Base-by-base conservation (phyloP, 2,797 vertebrate species). In the Crocodylus rhombifer region DNA sequence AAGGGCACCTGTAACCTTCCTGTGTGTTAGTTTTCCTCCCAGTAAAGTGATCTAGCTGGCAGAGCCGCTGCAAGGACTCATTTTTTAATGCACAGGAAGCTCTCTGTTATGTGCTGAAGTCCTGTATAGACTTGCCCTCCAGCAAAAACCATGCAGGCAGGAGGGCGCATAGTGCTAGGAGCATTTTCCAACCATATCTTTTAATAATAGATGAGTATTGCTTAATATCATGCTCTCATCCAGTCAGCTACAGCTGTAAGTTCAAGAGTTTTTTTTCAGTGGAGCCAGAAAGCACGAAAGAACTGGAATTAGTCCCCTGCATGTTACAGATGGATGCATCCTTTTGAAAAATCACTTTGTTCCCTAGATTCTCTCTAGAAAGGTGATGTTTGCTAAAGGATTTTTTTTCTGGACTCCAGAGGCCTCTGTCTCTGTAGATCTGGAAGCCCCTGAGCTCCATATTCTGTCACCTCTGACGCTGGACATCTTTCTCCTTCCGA, bases 11-110 rank as follows among this genome's bases (percentile, higher is more conserved):
- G 2, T 14, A 25, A 8, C 36, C 10, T 63, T 1, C 0, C 2
- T 3, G 64, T 1, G 2, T 30, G 71, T 28, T 0, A 0, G 18
- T 14, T 79, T 88, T 76, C 28, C 62, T 51, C 1, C 16, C 12
- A 3, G 17, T 25, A 60, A 60, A 10, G 15, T 25, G n/a, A 4
- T 0, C 0, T 4, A 69, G 80, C 63, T n/a, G 28, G 8, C 21
- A 14, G 12, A 21, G 18, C 33, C 14, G 12, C 67, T 36, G 33
- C 7, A 12, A 71, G 20, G 20, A 18, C 33, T 25, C 33, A 23
- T 71, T 71, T 30, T 20, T 21, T 36, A 71, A 71, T 71, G 67
- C 67, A 36, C 20, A 42, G 36, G 36, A 42, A 42, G 36, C 36
- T 42, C 36, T 42, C 36, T 42, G 36, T 42, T 36, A 23, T 36